Percentiles rank a stretch among this genome's conserved stretches.
Conservation (phyloP, 2,888 invertebrate genomes). For the Pyrgus malvae region DNA sequence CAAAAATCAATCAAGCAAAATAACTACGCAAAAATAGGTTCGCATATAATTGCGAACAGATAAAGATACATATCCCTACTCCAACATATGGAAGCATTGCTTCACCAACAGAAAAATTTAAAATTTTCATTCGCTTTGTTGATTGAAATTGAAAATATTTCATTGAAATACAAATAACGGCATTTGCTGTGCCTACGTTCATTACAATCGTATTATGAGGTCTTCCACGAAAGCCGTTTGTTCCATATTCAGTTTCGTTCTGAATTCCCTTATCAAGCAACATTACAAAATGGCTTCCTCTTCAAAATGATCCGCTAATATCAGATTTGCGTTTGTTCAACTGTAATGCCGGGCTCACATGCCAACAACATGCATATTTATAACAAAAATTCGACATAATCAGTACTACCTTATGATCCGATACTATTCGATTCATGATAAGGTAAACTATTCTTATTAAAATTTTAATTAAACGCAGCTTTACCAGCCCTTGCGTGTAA, state of each 20-base stretch:
- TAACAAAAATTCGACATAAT: conserved; percentile 52
- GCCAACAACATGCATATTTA: conserved; percentile 53
- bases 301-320: conserved; percentile 62
- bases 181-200: conserved; percentile 1
- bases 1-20: too few species aligned
- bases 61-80: too few species aligned
- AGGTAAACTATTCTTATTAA: conserved; percentile 68
- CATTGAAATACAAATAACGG: conserved; percentile 10
- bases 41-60: too few species aligned
- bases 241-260: conserved; percentile 29
- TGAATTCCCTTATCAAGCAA: conserved; percentile 41
- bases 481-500: conserved; percentile 25
- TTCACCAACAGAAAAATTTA: not conserved
- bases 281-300: conserved; percentile 48
- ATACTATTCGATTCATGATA: conserved; percentile 63
- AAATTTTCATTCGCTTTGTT: not conserved
- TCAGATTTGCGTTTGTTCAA: conserved; percentile 63
- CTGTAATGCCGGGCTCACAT: conserved; percentile 59
- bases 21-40: too few species aligned
- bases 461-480: conserved; percentile 39
- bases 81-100: not conserved
- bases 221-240: conserved; percentile 21
- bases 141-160: conserved; percentile 20
- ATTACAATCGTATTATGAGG: conserved; percentile 24
- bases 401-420: conserved; percentile 45